phyloP scores from a whole-genome alignment of 2,113 vertebrate genomes.

The Prochilodus magdalenae region DNA sequence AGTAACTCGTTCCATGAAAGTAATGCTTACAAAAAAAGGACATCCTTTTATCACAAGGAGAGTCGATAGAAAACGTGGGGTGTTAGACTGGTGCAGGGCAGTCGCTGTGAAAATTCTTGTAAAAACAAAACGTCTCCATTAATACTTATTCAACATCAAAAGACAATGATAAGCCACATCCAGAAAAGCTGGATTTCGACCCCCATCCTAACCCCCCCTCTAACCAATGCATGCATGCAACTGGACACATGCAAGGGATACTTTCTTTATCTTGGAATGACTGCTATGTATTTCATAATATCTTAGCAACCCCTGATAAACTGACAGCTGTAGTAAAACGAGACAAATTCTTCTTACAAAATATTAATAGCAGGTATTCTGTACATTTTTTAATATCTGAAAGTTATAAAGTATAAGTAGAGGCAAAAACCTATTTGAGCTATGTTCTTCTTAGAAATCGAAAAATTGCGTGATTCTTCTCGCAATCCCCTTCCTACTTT shows the following conservation, averaged over 20 bases:
- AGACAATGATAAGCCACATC: conserved; percentile 76
- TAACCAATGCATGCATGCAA: conserved; percentile 73
- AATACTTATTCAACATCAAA: conserved; percentile 39
- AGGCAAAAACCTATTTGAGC: conserved; percentile 82
- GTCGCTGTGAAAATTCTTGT: conserved; percentile 13
- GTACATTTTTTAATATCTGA: conserved; percentile 88
- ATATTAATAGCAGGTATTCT: conserved; percentile 91
- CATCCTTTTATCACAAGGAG: conserved; percentile 23
- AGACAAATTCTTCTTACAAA: conserved; percentile 87
- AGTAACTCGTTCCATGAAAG: conserved; percentile 22
- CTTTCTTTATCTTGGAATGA: conserved; percentile 82
- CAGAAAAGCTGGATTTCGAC: conserved; percentile 56
- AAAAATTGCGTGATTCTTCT: conserved; percentile 75
- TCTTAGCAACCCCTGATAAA: conserved; percentile 80
- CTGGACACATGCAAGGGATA: conserved; percentile 81
- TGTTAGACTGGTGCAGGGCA: conserved; percentile 18
- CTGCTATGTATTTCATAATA: conserved; percentile 78
- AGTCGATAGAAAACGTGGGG: conserved; percentile 23
- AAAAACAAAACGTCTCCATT: conserved; percentile 25
- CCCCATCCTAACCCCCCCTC: conserved; percentile 31
- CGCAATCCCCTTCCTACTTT: conserved; percentile 66
- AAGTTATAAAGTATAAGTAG: conserved; percentile 88
- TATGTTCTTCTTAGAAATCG: conserved; percentile 81
- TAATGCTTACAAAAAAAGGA: conserved; percentile 16
- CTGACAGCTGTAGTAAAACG: conserved; percentile 82